Percentiles rank a stretch among this genome's conserved stretches.
These are phyloP conservation scores for Camponotus vicinus DNA, from an alignment of 1,140 invertebrate species.

Conservation along the genomic window DNA sequence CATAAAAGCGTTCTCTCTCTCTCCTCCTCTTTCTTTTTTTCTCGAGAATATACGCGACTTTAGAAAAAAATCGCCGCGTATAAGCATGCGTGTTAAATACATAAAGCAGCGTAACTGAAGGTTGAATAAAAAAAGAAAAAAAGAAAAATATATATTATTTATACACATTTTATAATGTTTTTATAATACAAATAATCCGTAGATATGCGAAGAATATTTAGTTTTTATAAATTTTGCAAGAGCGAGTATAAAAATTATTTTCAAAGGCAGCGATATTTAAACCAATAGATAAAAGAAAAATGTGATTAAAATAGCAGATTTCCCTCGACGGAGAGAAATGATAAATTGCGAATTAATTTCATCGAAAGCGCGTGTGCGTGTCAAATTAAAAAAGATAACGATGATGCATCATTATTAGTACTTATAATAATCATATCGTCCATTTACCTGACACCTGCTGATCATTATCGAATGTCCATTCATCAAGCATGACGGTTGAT, in stretches of 20 bases:
- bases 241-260: background rate
- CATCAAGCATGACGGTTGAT: background rate
- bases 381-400: slow-evolving; percentile 39
- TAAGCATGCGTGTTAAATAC: slow-evolving; percentile 35
- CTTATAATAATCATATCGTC: background rate
- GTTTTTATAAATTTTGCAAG: background rate
- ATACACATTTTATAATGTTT: background rate
- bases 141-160: too few relatives aligned
- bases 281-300: background rate
- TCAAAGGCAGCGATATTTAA: background rate
- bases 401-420: slow-evolving; percentile 3
- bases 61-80: slow-evolving; percentile 22
- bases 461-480: slow-evolving; percentile 27
- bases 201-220: background rate
- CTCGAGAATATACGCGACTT: background rate
- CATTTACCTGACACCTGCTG: background rate
- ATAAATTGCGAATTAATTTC: slow-evolving; percentile 29
- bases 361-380: background rate
- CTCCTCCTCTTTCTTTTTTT: background rate
- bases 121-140: background rate
- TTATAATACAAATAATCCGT: background rate
- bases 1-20: slow-evolving; percentile 57
- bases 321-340: background rate
- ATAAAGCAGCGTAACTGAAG: slow-evolving; percentile 19
- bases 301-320: background rate